Evolutionary conservation across 1,140 invertebrate genomes (phyloP).

Genomic region (Augochlora pura): DNA sequence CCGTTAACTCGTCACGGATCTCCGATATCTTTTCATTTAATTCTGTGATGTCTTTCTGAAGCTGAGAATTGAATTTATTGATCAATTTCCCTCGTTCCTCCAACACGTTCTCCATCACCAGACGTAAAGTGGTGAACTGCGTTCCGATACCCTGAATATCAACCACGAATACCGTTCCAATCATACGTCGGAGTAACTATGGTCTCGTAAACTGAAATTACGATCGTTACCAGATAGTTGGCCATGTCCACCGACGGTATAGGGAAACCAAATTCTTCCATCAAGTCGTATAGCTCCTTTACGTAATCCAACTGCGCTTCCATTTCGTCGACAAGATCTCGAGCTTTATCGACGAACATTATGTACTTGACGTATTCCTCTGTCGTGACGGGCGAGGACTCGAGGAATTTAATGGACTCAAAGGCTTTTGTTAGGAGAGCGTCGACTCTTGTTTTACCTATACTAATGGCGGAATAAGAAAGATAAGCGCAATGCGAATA

Average conservation of each 20-base stretch:
- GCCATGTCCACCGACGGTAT: conserved; percentile 83
- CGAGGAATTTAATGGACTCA: conserved; percentile 83
- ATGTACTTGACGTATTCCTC: conserved; percentile 86
- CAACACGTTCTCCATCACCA: conserved; percentile 80
- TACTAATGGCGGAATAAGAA: conserved; percentile 51
- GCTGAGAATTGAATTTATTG: conserved; percentile 81
- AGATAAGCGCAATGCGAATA: too few relatives aligned
- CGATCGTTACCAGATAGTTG: conserved; percentile 81
- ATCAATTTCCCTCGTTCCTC: conserved; percentile 81
- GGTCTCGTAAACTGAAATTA: background rate
- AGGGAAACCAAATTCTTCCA: conserved; percentile 85
- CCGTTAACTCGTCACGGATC: conserved; percentile 84
- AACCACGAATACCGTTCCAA: background rate
- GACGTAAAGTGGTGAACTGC: conserved; percentile 68
- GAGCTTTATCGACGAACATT: conserved; percentile 85
- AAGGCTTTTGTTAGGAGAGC: conserved; percentile 82
- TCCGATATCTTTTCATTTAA: conserved; percentile 85
- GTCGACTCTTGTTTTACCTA: conserved; percentile 83
- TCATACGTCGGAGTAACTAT: conserved; percentile 1
- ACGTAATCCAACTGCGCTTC: conserved; percentile 85
- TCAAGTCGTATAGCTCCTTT: conserved; percentile 87
- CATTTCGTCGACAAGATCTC: conserved; percentile 83
- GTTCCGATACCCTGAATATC: conserved; percentile 67
- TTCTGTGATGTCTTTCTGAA: conserved; percentile 83
- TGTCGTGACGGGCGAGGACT: conserved; percentile 83